Percentiles rank a stretch among this genome's conserved stretches.
Conservation (phyloP, 2,888 invertebrate genomes). For the Therioaphis trifolii region DNA sequence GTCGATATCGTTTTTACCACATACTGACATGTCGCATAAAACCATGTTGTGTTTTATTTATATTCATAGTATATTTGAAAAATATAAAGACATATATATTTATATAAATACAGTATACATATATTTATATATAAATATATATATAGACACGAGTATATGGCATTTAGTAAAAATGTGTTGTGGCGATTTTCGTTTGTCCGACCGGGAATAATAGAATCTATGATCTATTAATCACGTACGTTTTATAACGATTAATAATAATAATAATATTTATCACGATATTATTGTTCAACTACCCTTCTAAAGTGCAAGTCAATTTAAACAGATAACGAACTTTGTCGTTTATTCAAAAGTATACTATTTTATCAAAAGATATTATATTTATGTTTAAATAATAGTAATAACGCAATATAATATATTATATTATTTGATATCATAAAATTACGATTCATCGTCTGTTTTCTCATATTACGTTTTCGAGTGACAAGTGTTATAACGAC, state of each 20-base stretch:
- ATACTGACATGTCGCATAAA: too few relatives aligned
- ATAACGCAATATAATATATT: slow-evolving; percentile 5
- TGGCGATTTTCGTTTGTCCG: neutral
- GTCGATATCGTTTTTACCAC: too few relatives aligned
- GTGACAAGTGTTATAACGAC: neutral
- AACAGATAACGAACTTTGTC: neutral
- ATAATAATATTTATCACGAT: slow-evolving; percentile 9
- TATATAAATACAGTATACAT: too few relatives aligned
- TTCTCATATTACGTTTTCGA: neutral
- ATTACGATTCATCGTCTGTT: neutral
- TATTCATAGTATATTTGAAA: too few relatives aligned
- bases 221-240: neutral
- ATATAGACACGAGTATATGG: neutral
- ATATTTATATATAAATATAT: too few relatives aligned
- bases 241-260: neutral
- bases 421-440: neutral
- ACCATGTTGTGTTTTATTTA: neutral
- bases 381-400: neutral
- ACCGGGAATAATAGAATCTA: neutral
- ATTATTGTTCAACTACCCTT: neutral
- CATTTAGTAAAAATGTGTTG: neutral
- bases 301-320: slow-evolving; percentile 17
- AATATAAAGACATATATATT: too few relatives aligned
- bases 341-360: neutral
- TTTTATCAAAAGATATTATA: slow-evolving; percentile 22